Evolutionary conservation across 2,797 vertebrate species (phyloP).

Genomic region (Brachyalestes nurse): DNA sequence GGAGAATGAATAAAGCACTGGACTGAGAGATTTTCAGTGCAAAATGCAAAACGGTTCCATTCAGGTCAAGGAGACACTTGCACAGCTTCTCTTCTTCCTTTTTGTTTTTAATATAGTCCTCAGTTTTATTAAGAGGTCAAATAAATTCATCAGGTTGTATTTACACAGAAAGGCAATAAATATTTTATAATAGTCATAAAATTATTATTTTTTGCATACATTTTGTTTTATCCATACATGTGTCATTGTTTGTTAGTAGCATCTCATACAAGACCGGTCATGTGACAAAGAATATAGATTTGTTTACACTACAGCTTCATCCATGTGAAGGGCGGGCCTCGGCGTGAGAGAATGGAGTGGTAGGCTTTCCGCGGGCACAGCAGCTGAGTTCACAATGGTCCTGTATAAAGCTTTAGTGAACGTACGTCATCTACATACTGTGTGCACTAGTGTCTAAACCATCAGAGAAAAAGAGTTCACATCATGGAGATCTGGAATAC

Average conservation of each 20-base stretch:
- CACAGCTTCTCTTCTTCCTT: constrained; percentile 19
- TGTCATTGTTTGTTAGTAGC: constrained; percentile 84
- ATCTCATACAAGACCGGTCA: constrained; percentile 74
- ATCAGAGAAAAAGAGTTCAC: constrained; percentile 33
- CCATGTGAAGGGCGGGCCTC: constrained; percentile 49
- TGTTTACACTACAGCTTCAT: constrained; percentile 58
- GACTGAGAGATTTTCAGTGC: not conserved
- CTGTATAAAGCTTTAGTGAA: constrained; percentile 35
- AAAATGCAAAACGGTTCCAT: not conserved
- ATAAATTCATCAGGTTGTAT: constrained; percentile 87
- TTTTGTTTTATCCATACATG: constrained; percentile 82
- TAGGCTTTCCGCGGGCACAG: constrained; percentile 6
- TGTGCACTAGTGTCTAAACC: constrained; percentile 36
- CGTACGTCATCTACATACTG: constrained; percentile 27
- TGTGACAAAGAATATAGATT: constrained; percentile 65
- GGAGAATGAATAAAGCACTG: not conserved
- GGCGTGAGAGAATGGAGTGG: constrained; percentile 40
- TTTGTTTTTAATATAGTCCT: constrained; percentile 83
- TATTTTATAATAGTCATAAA: constrained; percentile 90
- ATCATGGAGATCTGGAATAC: constrained; percentile 5
- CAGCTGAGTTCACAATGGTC: constrained; percentile 17
- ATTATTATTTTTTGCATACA: constrained; percentile 82
- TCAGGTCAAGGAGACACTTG: not conserved
- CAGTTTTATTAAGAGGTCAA: constrained; percentile 83
- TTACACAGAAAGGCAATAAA: constrained; percentile 88